Conservation (phyloP, 1,140 invertebrate genomes). For the Lasioglossum albipes region DNA sequence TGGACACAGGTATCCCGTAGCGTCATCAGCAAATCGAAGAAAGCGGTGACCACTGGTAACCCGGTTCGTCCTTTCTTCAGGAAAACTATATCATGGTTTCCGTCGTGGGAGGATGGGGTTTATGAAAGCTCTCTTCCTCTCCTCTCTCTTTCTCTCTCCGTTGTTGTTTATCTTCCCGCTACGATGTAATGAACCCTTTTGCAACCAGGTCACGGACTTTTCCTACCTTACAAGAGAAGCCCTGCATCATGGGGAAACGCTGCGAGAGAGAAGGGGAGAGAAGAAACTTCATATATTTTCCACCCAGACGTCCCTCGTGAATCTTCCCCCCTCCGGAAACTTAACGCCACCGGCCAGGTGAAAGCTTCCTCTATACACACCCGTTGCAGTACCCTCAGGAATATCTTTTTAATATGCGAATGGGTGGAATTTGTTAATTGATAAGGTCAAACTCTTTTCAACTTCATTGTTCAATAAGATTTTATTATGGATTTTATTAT, state of each 20-base stretch:
- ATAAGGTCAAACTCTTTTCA: no score
- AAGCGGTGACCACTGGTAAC: no score
- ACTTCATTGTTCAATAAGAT: no score
- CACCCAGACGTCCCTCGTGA: slow-evolving; percentile 8
- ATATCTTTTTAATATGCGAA: neutral
- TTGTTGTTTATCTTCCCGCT: neutral
- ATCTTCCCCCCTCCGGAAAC: slow-evolving; percentile 2
- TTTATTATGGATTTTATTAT: no score
- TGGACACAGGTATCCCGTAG: no score
- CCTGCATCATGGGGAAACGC: slow-evolving; percentile 13
- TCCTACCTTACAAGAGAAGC: slow-evolving; percentile 1
- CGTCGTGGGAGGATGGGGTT: no score
- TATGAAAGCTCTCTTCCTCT: no score
- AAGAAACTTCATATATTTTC: slow-evolving; percentile 24
- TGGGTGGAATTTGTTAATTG: no score
- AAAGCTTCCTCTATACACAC: neutral
- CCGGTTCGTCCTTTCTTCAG: no score
- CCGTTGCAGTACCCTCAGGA: no score
- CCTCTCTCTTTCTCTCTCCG: neutral
- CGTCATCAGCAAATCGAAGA: no score
- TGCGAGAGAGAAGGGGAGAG: neutral
- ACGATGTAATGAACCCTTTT: slow-evolving; percentile 37
- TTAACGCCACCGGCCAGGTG: neutral
- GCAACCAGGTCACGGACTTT: slow-evolving; percentile 46
- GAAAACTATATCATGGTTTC: no score